Conservation (phyloP, 2,113 vertebrate species). For the Nymphicus hollandicus region DNA sequence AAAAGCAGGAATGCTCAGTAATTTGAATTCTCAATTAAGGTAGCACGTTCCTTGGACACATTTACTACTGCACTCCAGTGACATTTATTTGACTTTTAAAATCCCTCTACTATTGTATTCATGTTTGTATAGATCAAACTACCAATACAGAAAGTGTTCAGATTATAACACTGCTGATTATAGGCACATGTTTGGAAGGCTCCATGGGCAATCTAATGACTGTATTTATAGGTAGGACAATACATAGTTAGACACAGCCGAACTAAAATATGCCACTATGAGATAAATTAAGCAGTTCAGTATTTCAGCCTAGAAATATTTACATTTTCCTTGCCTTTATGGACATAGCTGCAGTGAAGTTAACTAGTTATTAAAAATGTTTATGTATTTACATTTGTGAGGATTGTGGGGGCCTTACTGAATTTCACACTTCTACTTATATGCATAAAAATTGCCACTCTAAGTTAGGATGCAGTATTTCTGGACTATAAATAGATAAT, state of each 20-base stretch:
- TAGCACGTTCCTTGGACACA: conserved; percentile 45
- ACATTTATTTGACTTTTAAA: conserved; percentile 68
- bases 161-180: conserved; percentile 43
- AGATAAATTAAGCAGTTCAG: neutral
- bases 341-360: neutral
- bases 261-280: neutral
- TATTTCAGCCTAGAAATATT: neutral
- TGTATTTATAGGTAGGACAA: conserved; percentile 28
- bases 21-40: conserved; percentile 72
- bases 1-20: conserved; percentile 46
- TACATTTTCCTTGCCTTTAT: neutral
- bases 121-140: conserved; percentile 55
- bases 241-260: neutral
- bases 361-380: neutral
- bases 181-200: conserved; percentile 15
- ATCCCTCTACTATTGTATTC: conserved; percentile 50
- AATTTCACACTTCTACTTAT: neutral
- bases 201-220: conserved; percentile 8
- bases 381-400: neutral
- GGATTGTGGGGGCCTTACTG: neutral
- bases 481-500: neutral
- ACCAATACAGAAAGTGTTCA: conserved; percentile 16
- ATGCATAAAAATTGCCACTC: neutral
- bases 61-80: conserved; percentile 52
- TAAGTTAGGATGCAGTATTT: neutral